A percentile compares a stretch with the other conserved stretches of the same genome.
phyloP scores from a whole-genome alignment of 2,113 vertebrate species.

The Varanus komodoensis region DNA sequence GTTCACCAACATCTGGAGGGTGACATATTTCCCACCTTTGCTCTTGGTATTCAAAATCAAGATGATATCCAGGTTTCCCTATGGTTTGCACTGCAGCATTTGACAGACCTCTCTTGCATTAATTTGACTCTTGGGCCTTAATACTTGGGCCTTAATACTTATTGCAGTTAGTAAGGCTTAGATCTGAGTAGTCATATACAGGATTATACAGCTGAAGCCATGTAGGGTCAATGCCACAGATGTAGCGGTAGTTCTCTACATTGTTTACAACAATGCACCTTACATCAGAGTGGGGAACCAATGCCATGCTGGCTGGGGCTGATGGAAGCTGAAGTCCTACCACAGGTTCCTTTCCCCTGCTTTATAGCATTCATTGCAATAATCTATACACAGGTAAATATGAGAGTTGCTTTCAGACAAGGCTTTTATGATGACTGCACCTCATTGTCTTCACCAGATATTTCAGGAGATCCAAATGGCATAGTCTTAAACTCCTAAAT shows the following conservation, averaged over 20 bases:
- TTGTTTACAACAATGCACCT: not conserved
- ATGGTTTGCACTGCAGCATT: not conserved
- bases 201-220: not conserved
- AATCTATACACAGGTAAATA: not conserved
- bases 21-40: too few species aligned
- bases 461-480: too few species aligned
- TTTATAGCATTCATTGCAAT: not conserved
- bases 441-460: too few species aligned
- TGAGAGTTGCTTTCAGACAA: too few species aligned
- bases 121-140: not conserved
- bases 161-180: too few species aligned
- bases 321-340: too few species aligned
- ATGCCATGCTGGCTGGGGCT: not conserved
- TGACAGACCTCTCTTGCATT: not conserved
- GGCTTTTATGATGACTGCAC: too few species aligned
- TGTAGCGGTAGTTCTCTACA: not conserved
- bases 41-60: not conserved
- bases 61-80: not conserved
- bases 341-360: not conserved
- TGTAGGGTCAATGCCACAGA: not conserved
- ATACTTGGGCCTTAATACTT: not conserved
- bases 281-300: not conserved
- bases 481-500: too few species aligned
- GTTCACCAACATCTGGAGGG: too few species aligned
- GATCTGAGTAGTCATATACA: not conserved